Conservation (phyloP, 1,140 invertebrate species). For the Brachionus rubens region DNA sequence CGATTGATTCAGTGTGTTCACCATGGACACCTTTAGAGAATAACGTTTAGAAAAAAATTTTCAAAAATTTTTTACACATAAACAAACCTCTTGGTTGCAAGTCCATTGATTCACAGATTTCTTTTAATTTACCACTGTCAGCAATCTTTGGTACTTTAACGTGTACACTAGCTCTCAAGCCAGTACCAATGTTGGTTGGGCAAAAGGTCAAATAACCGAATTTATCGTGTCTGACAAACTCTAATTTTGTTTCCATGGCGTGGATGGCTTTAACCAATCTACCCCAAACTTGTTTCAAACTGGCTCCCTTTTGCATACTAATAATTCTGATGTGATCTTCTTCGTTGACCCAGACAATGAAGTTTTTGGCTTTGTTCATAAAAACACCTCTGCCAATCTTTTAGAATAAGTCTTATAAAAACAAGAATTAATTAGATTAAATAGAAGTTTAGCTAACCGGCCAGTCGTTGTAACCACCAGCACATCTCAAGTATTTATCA, state of each 20-base stretch:
- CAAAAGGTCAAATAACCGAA: conserved; percentile 96
- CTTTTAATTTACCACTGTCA: conserved; percentile 81
- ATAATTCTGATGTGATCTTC: conserved; percentile 95
- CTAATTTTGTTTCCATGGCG: conserved; percentile 33
- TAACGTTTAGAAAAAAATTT: neutral
- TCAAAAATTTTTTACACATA: neutral
- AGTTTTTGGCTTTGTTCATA: conserved; percentile 85
- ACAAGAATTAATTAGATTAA: neutral
- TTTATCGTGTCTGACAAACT: conserved; percentile 38
- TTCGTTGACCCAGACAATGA: conserved; percentile 96
- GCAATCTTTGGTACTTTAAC: conserved; percentile 93
- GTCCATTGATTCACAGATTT: conserved; percentile 59
- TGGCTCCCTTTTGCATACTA: conserved; percentile 90
- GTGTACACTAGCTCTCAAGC: conserved; percentile 93
- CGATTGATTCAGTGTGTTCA: conserved; percentile 77
- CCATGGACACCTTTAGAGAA: conserved; percentile 78
- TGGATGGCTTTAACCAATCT: conserved; percentile 70
- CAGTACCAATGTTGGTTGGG: conserved; percentile 94
- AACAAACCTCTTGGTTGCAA: conserved; percentile 1
- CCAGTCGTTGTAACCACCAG: conserved; percentile 46
- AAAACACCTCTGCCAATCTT: conserved; percentile 40
- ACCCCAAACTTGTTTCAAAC: conserved; percentile 76
- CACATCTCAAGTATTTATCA: conserved; percentile 41
- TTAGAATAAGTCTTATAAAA: neutral
- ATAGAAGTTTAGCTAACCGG: conserved; percentile 4